phyloP scores from a whole-genome alignment of 2,797 vertebrate species.

The Lacerta viridis region DNA sequence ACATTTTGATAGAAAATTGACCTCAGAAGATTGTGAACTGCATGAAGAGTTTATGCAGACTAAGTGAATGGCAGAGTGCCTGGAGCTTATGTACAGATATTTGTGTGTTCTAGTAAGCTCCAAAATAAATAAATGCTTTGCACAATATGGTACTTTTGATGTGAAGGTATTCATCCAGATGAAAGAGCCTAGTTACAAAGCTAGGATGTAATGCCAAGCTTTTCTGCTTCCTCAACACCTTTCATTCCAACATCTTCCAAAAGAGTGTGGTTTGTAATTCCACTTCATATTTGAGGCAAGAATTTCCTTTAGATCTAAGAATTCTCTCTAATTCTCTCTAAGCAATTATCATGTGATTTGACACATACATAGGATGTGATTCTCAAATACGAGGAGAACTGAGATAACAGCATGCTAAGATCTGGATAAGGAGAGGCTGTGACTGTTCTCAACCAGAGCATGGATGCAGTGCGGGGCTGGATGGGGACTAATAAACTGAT shows the following conservation, averaged over 20 bases:
- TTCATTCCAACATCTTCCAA: slow-evolving; percentile 66
- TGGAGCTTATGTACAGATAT: slow-evolving; percentile 52
- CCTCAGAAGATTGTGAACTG: slow-evolving; percentile 29
- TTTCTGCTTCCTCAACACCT: slow-evolving; percentile 57
- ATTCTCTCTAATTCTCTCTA: slow-evolving; percentile 48
- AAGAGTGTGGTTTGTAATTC: slow-evolving; percentile 50
- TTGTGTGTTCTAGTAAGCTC: slow-evolving; percentile 58
- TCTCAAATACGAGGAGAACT: slow-evolving; percentile 34
- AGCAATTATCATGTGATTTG: slow-evolving; percentile 30
- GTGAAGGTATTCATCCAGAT: slow-evolving; percentile 61
- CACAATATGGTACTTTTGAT: slow-evolving; percentile 58
- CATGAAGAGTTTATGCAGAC: slow-evolving; percentile 35
- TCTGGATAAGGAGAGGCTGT: too few relatives aligned
- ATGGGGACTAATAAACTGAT: too few relatives aligned
- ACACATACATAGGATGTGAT: slow-evolving; percentile 20
- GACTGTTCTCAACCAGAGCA: too few relatives aligned
- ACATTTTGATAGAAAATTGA: slow-evolving; percentile 50
- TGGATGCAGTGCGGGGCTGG: too few relatives aligned
- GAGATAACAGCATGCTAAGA: neutral
- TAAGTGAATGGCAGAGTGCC: slow-evolving; percentile 48
- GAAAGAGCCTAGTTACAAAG: slow-evolving; percentile 58
- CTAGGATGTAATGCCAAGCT: slow-evolving; percentile 43
- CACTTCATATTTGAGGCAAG: slow-evolving; percentile 59
- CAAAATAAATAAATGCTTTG: slow-evolving; percentile 42
- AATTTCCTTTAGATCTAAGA: slow-evolving; percentile 62